Evolutionary conservation across 2,888 invertebrate species (phyloP).

Genomic region (Troilus luridus): DNA sequence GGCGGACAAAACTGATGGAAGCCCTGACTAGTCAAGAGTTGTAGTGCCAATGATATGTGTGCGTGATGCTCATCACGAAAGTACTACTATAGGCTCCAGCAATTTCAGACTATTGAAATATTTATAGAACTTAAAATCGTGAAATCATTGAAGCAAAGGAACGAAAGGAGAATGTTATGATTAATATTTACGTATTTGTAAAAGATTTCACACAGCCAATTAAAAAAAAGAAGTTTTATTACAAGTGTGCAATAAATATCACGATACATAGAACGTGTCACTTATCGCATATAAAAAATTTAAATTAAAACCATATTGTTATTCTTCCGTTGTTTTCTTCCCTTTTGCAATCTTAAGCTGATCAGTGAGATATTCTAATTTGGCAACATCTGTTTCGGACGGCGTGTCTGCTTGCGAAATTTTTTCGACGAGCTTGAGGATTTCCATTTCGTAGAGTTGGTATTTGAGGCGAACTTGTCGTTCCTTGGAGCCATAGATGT

Average conservation of each 20-base stretch:
- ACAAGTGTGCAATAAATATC: not conserved
- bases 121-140: too few species aligned
- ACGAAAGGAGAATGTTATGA: too few species aligned
- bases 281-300: not conserved
- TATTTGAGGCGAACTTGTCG: not conserved
- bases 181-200: too few species aligned
- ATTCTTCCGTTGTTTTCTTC: not conserved
- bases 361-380: conserved; percentile 6
- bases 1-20: too few species aligned
- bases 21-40: too few species aligned
- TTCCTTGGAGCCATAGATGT: not conserved
- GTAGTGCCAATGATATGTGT: too few species aligned
- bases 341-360: conserved; percentile 11
- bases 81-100: too few species aligned
- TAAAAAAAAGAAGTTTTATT: not conserved
- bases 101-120: too few species aligned
- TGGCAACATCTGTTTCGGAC: not conserved
- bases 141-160: too few species aligned
- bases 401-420: not conserved
- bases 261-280: not conserved
- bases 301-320: not conserved
- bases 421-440: not conserved
- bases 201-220: too few species aligned
- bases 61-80: too few species aligned
- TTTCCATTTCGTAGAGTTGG: not conserved